Base-by-base conservation (phyloP, 2,797 vertebrate genomes). In the Dermochelys coriacea region DNA sequence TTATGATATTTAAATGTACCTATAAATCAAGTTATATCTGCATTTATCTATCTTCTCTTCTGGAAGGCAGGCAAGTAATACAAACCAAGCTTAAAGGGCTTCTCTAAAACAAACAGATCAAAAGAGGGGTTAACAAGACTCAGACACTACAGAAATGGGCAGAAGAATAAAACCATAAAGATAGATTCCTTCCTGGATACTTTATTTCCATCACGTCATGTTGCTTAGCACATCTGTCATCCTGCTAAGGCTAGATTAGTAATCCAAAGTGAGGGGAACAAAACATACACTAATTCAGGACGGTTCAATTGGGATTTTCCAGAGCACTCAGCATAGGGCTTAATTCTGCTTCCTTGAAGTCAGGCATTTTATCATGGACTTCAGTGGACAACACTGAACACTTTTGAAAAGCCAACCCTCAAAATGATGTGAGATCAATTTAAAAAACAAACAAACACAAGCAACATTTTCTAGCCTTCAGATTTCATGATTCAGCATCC, bases 1-100 rank as follows among this genome's bases (percentile, higher is more conserved):
- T 89, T 86, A 59, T 74, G 23, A 49, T 59, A 89, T 88, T 95
- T 89, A 88, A 94, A 95, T 87, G 86, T 23, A 87, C 91, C 55
- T 91, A 45, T 21, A 41, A 89, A 55, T 29, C 29, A 88, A 82
- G 27, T 84, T 87, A 77, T 80, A 64, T 34, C 7, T 88, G 29
- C 49, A 41, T 93, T 84, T 88, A 94, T 90, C 80, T 89, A 49
- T 91, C 27, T 80, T 59, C 81, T 90, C 87, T 82, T 55, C 92
- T 80, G 74, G 87, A 83, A 81, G 47, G 21, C 7, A n/a, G 29
- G 74, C 86, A 59, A 87, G 54, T 92, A 88, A 94, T 71, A 80
- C 12, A 94, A 96, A 90, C 15, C 54, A 23, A 31, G 37, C 85
- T 88, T 80, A 77, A 59, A 90, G 54, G 47, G 7, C 4, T 3